Percentiles rank a stretch among this genome's conserved stretches.
Evolutionary conservation across 2,113 vertebrate species (phyloP).

Genomic region (Amblyopsis rosae): DNA sequence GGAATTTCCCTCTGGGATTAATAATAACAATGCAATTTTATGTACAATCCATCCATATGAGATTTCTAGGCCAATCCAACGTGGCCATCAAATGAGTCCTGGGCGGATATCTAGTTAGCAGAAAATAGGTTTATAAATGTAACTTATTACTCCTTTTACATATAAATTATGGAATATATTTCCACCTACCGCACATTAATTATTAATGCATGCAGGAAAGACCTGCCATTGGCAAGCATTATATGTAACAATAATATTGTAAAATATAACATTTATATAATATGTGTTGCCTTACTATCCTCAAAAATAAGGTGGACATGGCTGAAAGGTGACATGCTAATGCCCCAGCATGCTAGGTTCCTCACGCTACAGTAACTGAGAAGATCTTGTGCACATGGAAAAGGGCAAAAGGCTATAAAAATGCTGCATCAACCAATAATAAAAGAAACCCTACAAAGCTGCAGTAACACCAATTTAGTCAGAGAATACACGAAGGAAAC

Average conservation of each 20-base stretch:
- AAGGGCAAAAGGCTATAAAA: conserved; percentile 61
- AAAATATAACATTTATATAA: no score
- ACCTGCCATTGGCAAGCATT: no score
- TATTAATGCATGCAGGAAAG: no score
- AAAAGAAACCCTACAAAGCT: conserved; percentile 15
- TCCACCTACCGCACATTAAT: no score
- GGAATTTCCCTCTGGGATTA: neutral
- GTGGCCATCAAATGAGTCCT: no score
- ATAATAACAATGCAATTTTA: no score
- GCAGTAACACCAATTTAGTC: conserved; percentile 2
- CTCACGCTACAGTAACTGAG: conserved; percentile 40
- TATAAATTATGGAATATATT: no score
- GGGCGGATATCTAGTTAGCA: no score
- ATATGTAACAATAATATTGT: no score
- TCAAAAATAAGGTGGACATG: neutral
- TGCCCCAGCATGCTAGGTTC: conserved; percentile 29
- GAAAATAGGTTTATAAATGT: no score
- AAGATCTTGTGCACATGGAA: conserved; percentile 41
- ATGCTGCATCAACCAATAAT: conserved; percentile 38
- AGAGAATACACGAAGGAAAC: neutral
- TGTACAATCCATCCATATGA: neutral
- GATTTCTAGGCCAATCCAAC: neutral
- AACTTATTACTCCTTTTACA: no score
- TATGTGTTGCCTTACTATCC: no score
- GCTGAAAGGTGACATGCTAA: conserved; percentile 49